These are phyloP conservation scores for Melipona bicolor DNA, from an alignment of 2,888 invertebrate species.

Conservation along the genomic window DNA sequence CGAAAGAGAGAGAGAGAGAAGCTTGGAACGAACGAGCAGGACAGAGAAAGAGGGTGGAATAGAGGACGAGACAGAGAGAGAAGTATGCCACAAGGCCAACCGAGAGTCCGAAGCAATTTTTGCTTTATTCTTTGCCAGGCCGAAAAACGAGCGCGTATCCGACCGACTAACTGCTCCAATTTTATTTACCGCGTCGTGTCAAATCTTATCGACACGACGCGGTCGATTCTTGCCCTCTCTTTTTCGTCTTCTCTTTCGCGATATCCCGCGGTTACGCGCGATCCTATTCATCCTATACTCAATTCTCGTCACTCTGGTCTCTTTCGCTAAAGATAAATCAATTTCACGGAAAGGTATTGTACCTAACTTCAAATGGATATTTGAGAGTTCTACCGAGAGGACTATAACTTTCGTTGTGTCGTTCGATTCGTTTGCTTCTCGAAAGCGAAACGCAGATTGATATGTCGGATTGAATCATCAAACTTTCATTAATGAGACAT, in stretches of 20 bases:
- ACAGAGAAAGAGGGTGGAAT: slow-evolving; percentile 53
- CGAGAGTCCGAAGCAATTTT: slow-evolving; percentile 72
- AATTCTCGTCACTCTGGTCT: background rate
- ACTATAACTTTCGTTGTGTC: too few relatives aligned
- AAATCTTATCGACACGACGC: slow-evolving; percentile 34
- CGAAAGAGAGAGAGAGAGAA: background rate
- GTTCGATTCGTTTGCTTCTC: background rate
- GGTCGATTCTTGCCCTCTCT: background rate
- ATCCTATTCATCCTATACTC: background rate
- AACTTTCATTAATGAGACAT: slow-evolving; percentile 18
- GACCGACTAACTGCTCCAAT: slow-evolving; percentile 74
- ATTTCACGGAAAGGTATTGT: background rate
- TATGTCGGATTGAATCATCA: too few relatives aligned
- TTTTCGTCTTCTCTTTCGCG: background rate
- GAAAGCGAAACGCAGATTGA: slow-evolving; percentile 27
- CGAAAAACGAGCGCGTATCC: slow-evolving; percentile 60
- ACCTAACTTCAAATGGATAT: background rate
- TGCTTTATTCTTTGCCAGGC: slow-evolving; percentile 69
- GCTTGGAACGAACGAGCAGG: slow-evolving; percentile 46
- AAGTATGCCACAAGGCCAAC: slow-evolving; percentile 81
- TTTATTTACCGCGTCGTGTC: slow-evolving; percentile 65
- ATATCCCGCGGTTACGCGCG: slow-evolving; percentile 11
- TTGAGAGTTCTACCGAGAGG: too few relatives aligned
- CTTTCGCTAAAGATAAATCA: background rate
- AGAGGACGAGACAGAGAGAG: slow-evolving; percentile 52